A percentile compares a stretch with the other conserved stretches of the same genome.
These are phyloP conservation scores for Catonia carolina DNA, from an alignment of 2,888 invertebrate genomes.

Conservation along the genomic window DNA sequence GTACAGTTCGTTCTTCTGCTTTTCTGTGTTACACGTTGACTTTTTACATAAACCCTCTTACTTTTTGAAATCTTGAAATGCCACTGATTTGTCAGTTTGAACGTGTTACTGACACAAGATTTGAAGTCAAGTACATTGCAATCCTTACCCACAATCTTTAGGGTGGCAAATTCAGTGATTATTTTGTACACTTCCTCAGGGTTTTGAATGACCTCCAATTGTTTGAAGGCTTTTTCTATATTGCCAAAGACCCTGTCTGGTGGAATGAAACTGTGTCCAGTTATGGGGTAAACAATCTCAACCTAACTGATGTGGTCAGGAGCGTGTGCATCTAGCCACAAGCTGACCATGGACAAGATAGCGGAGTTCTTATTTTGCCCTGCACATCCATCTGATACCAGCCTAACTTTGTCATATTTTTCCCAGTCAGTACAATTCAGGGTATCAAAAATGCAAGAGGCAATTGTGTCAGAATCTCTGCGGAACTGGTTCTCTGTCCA, in stretches of 20 bases:
- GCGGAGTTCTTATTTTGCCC: constrained; percentile 14
- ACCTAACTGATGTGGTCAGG: constrained; percentile 25
- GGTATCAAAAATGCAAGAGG: constrained; percentile 9
- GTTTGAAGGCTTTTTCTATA: constrained; percentile 33
- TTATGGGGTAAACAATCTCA: constrained; percentile 35
- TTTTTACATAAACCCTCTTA: neutral
- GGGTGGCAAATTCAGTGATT: constrained; percentile 27
- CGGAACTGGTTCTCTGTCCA: no score
- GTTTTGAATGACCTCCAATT: constrained; percentile 25
- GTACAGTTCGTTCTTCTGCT: no score
- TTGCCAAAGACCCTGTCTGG: constrained; percentile 36
- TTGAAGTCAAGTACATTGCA: constrained; percentile 28
- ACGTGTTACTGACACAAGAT: constrained; percentile 5
- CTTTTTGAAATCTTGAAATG: constrained; percentile 18
- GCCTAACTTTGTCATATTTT: constrained; percentile 5
- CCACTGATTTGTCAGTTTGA: constrained; percentile 13
- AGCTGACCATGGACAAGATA: constrained; percentile 13
- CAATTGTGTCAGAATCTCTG: constrained; percentile 2
- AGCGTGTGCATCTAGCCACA: constrained; percentile 4
- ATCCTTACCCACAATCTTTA: constrained; percentile 27
- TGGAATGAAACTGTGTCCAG: constrained; percentile 36
- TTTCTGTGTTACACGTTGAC: no score
- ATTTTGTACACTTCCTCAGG: constrained; percentile 29
- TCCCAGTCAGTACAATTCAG: constrained; percentile 2
- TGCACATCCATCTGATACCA: constrained; percentile 12